Evolutionary conservation across 2,888 invertebrate genomes (phyloP).

Genomic region (Bruchidius siliquastri): DNA sequence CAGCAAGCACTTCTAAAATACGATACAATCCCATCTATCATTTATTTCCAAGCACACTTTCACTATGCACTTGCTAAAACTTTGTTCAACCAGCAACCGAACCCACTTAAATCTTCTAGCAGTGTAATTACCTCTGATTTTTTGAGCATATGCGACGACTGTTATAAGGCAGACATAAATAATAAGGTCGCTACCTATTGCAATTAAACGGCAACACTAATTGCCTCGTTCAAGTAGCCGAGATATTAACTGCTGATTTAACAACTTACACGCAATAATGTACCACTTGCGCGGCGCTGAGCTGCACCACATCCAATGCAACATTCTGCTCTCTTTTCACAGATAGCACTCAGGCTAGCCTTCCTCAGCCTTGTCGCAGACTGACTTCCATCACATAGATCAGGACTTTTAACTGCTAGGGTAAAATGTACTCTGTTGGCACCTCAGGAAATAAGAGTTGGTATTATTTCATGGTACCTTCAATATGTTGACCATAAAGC

Average conservation of each 20-base stretch:
- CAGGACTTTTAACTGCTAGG: no score
- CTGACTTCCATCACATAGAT: background rate
- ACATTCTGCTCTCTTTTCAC: background rate
- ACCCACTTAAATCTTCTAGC: background rate
- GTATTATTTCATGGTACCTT: no score
- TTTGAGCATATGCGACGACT: background rate
- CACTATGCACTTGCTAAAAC: no score
- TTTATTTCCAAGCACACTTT: no score
- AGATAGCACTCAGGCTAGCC: background rate
- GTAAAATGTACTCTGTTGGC: no score
- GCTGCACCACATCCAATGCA: background rate
- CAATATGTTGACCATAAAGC: no score
- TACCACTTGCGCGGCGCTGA: background rate
- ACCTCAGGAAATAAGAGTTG: no score
- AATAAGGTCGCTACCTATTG: constrained; percentile 3
- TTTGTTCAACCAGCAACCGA: background rate
- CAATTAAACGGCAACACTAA: constrained; percentile 2
- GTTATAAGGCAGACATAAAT: constrained; percentile 1
- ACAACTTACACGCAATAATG: constrained; percentile 24
- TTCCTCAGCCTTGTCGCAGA: background rate
- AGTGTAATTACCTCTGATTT: background rate
- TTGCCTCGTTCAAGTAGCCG: constrained; percentile 4
- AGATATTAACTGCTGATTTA: constrained; percentile 25
- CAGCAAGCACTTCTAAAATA: no score
- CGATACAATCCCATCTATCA: no score